These are phyloP conservation scores for Rhagologus leucostigma DNA, from an alignment of 2,113 vertebrate genomes.

Conservation along the genomic window DNA sequence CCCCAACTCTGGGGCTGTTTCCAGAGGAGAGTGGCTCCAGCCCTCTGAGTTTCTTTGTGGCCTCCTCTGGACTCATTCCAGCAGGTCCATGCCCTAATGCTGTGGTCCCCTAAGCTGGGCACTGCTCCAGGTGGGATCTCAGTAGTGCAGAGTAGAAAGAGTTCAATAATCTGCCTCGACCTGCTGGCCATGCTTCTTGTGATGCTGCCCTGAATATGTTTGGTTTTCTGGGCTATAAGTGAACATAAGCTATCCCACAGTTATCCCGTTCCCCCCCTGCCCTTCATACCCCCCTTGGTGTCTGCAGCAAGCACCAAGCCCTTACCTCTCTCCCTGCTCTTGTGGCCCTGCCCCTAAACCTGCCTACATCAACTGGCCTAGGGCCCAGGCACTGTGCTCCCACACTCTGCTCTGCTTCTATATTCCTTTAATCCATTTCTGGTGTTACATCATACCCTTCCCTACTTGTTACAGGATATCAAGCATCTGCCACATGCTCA, in stretches of 20 bases:
- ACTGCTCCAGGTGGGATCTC: neutral
- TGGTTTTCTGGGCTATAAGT: neutral
- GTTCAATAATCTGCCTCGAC: neutral
- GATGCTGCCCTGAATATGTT: neutral
- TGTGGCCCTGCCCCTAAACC: neutral
- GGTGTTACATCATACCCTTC: neutral
- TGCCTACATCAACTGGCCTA: accelerated
- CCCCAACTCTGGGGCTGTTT: too few species aligned
- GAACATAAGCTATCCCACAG: neutral
- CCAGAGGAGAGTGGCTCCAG: neutral
- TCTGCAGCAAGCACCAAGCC: neutral
- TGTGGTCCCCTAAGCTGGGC: neutral
- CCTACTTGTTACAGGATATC: neutral
- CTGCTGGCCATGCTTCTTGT: neutral
- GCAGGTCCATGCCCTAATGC: neutral
- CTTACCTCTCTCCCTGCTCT: too few species aligned
- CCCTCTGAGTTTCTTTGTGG: neutral
- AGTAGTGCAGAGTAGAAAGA: neutral
- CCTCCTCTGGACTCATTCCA: neutral
- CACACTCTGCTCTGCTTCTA: neutral
- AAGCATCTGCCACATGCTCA: neutral
- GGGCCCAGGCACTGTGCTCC: neutral
- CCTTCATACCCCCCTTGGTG: accelerated
- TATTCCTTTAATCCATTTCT: neutral
- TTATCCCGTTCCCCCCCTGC: accelerated